Conservation (phyloP, 2,888 invertebrate genomes). For the Carcina quercana region DNA sequence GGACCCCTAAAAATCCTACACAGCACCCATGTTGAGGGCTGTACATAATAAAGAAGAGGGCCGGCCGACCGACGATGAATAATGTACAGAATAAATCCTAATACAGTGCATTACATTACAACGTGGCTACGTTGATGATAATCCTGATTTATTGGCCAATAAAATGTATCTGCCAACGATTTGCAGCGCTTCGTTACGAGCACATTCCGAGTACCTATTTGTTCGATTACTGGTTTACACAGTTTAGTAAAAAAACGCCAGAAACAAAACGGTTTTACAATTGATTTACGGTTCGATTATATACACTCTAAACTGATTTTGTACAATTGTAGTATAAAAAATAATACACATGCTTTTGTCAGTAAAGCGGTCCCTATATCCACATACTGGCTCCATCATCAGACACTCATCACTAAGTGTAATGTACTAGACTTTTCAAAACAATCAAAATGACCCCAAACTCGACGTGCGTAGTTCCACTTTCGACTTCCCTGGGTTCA, state of each 20-base stretch:
- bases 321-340: neutral
- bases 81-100: conserved; percentile 43
- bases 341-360: no score
- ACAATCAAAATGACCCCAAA: no score
- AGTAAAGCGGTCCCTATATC: no score
- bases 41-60: conserved; percentile 34
- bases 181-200: conserved; percentile 1
- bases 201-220: neutral
- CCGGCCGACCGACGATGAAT: conserved; percentile 31
- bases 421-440: no score
- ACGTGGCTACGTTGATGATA: conserved; percentile 27
- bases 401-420: no score
- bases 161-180: conserved; percentile 13
- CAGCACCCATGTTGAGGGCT: conserved; percentile 10
- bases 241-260: neutral
- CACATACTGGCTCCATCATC: no score
- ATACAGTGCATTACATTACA: conserved; percentile 44
- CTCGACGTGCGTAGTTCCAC: no score
- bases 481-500: no score
- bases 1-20: no score
- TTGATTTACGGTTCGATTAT: neutral
- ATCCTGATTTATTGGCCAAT: conserved; percentile 36
- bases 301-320: neutral
- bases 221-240: neutral
- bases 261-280: neutral